Evolutionary conservation across 2,113 vertebrate species (phyloP), one percentile per base, ranked within the genome.

Genomic region (Erinaceus europaeus): DNA sequence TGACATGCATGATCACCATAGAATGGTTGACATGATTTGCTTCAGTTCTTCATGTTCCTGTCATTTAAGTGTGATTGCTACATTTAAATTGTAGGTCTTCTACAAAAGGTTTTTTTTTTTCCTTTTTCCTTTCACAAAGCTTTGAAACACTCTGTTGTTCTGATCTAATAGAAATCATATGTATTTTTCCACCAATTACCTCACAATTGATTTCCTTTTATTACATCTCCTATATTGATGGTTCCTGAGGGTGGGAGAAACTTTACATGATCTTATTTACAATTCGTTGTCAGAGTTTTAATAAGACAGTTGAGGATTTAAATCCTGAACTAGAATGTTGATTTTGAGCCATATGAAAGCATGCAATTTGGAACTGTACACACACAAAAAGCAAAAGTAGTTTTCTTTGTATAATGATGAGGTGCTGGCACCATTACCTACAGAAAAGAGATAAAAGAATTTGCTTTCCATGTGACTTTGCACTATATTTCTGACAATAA

Each of bases 171-270:
- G 23, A 72, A 48, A 12, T 20, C 6, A 9, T 50, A 57, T 76
- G 12, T 36, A 25, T 84, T 86, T 88, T 34, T 84, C 17, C 21
- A 86, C 53, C 55, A 88, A 89, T 92, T 80, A 38, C 2, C n/a
- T 14, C 36, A 87, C 14, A 50, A 75, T 25, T 65, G 80, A 73
- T 91, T 94, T 91, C 59, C 42, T 74, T 34, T 65, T 86, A 86
- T 64, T 55, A 80, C 21, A 84, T 48, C 6, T 86, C 50, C 21
- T 75, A 6, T 76, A 78, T 9, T 71, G 74, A 9, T 46, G 86
- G 44, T 3, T 9, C 78, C 42, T 57, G 27, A 34, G 8, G 46
- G 53, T 27, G 9, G 9, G 55, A 48, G 91, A 74, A 83, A 76
- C 38, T 84, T 84, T 52, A n/a, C 2, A 55, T 59, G 0, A 12